Evolutionary conservation across 2,113 vertebrate genomes (phyloP), one percentile per base, ranked within the genome.

Genomic region (Puma concolor): DNA sequence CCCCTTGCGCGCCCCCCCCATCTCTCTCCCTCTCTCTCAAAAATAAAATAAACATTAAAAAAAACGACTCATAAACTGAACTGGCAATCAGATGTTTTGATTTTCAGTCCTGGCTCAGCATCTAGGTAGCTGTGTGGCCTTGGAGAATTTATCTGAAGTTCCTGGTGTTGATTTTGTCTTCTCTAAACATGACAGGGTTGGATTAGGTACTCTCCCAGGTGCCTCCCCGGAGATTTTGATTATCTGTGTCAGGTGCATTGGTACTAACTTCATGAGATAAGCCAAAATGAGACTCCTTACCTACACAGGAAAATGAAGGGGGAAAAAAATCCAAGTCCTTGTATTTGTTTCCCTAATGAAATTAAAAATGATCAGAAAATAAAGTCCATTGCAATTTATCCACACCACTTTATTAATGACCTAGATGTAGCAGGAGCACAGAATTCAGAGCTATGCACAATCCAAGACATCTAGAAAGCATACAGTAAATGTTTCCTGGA

Each of bases 121-220:
- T 86, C 67, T 91, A 38, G 89, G 44, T 33, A 88, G 54, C 36
- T 77, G 21, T 54, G 63, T 52, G 21, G 13, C 88, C 83, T 85
- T 60, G 17, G 36, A 84, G 71, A 94, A 36, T 64, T 19, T 52
- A 23, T 13, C 44, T 69, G 2, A 95, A 87, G 21, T 82, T 60
- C 77, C 60, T 76, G 29, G 54, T n/a, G 67, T 94, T 92, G 74
- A 71, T 66, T 95, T 90, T 76, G 44, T 95, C 38, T 63, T 63
- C 7, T 97, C 67, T 72, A 72, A 90, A 76, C 50, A 67, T 21
- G 44, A 48, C 36, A 19, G 66, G 38, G 33, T 82, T 81, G 76
- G 38, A 63, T 66, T 19, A 69, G 4, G 13, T 72, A 12, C 41
- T 52, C 54, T 91, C 16, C 23, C 27, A 31, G 36, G 12, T 60